Evolutionary conservation across 1,140 invertebrate genomes (phyloP), one percentile per base, ranked within the genome.

Genomic region (Whitmania pigra): DNA sequence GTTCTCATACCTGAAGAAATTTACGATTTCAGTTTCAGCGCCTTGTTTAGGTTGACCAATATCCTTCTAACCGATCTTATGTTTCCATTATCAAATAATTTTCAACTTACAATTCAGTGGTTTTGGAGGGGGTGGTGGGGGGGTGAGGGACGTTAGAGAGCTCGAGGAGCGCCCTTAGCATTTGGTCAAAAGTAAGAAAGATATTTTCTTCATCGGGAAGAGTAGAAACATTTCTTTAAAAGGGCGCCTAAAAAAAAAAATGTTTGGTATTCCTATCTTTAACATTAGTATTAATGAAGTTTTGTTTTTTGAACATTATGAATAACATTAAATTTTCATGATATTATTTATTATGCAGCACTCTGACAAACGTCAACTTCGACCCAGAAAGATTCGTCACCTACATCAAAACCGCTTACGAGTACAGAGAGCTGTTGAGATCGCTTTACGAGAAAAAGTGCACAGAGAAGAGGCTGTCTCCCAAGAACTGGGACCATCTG

Each of bases 351-450:
- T 53, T 70, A 27, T 6, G 31, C 53, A 75, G 76, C 68, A 77
- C 76, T 4, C 67, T 77, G 22, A 77, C 76, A 4, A 77, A 77
- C 53, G 76, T 77, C 18, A 77, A 77, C 72, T 77, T 77, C 73
- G 76, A 77, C 57, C 71, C 66, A 2, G 72, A 75, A 20, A 57
- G 76, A 29, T 77, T 77, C 68, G 69, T 72, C 2, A 71, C 67
- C 17, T 77, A 76, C 71, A 76, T 77, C 31, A 67, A 57, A 55
- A 53, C 73, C 5, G 76, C 75, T 29, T 67, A 76, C 5, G 49
- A 72, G 22, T 71, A 74, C 53, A 63, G 76, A 15, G 75, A 77
- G 2, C n/a, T 66, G 27, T 17, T 76, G 17, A 72, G 74, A 17
- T n/a, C 54, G 36, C 22, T 22, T 4, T 73, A 73, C 63, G 57